These are phyloP conservation scores for Microcebus tavaratra DNA, from an alignment of 2,113 vertebrate genomes.

Conservation along the genomic window DNA sequence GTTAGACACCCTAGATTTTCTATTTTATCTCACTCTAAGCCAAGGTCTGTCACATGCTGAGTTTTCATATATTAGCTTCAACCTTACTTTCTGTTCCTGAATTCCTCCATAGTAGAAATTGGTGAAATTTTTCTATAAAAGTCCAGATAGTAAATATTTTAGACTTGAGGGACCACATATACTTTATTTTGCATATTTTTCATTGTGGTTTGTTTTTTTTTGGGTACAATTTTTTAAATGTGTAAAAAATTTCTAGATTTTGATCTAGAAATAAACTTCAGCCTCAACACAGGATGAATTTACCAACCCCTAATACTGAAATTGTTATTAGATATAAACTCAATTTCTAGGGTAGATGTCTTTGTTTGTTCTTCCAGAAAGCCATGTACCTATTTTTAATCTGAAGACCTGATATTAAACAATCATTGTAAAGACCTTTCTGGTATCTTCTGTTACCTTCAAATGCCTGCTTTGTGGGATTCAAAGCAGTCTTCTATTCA, in stretches of 20 bases:
- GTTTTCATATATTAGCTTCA: not conserved
- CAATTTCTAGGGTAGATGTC: not conserved
- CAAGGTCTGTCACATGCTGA: not conserved
- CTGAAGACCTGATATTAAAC: not conserved
- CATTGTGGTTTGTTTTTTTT: not conserved
- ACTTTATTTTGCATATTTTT: not conserved
- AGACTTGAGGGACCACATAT: not conserved
- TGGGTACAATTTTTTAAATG: not conserved
- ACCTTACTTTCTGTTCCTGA: not conserved
- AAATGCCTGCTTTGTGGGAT: not conserved
- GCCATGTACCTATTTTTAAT: not conserved
- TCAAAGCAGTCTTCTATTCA: not conserved
- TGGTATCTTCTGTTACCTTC: not conserved
- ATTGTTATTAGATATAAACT: not conserved
- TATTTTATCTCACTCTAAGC: not conserved
- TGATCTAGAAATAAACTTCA: not conserved
- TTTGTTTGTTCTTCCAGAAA: not conserved
- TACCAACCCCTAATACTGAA: not conserved
- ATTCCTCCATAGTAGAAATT: not conserved
- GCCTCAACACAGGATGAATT: not conserved
- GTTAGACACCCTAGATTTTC: accelerated
- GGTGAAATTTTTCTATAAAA: not conserved
- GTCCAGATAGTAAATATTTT: not conserved
- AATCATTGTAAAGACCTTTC: not conserved
- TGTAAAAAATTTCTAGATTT: not conserved